Percentiles rank a stretch among this genome's conserved stretches.
Conservation (phyloP, 2,113 vertebrate genomes). For the Kryptolebias marmoratus region DNA sequence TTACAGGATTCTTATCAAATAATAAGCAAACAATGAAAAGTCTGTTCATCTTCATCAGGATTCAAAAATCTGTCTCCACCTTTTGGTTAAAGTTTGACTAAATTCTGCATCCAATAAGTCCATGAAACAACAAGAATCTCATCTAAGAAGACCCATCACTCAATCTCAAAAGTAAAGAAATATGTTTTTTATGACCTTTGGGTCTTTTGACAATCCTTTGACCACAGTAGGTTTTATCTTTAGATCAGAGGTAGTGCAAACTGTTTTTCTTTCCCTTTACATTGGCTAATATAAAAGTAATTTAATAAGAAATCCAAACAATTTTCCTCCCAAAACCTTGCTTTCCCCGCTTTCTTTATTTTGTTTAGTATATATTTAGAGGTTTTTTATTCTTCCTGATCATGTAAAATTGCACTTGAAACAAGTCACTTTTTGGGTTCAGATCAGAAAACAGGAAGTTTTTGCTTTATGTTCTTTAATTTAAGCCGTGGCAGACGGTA, state of each 20-base stretch:
- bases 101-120: background rate
- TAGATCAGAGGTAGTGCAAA: background rate
- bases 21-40: background rate
- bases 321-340: background rate
- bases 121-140: background rate
- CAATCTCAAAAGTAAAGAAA: background rate
- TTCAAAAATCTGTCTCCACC: background rate
- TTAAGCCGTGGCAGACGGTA: constrained; percentile 1
- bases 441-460: constrained; percentile 11
- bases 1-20: background rate
- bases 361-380: background rate
- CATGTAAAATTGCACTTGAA: background rate
- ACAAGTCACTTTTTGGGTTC: constrained; percentile 9
- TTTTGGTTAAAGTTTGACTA: no score
- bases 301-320: constrained; percentile 4
- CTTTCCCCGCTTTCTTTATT: background rate
- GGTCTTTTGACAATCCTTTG: background rate
- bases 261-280: background rate
- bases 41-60: background rate
- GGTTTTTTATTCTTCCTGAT: constrained; percentile 1
- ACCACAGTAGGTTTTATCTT: background rate
- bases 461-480: constrained; percentile 23
- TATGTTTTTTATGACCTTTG: background rate
- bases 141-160: background rate
- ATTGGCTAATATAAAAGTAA: background rate